phyloP scores from a whole-genome alignment of 1,140 invertebrate species.

The Drosophila simulans region DNA sequence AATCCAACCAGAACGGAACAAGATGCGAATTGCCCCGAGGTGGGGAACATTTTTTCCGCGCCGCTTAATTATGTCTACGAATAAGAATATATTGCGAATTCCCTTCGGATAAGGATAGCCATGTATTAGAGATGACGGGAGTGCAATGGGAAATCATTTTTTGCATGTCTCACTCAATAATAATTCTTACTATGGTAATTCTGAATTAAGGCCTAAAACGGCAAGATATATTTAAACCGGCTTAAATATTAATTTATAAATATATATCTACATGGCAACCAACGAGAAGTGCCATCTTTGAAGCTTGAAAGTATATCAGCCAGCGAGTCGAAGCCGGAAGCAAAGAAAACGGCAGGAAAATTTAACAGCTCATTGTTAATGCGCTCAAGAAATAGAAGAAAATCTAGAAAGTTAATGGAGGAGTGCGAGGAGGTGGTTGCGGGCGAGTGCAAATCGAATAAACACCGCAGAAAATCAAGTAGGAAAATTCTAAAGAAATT shows the following conservation, averaged over 20 bases:
- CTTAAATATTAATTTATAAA: background rate
- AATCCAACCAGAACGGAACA: constrained; percentile 42
- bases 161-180: too few relatives aligned
- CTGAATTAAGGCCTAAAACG: background rate
- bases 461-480: constrained; percentile 63
- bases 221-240: background rate
- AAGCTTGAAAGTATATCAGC: constrained; percentile 15
- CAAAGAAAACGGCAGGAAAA: constrained; percentile 73
- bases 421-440: background rate
- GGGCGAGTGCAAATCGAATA: constrained; percentile 64
- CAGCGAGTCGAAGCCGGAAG: constrained; percentile 57
- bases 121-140: constrained; percentile 16
- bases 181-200: too few relatives aligned
- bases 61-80: constrained; percentile 62
- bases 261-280: background rate
- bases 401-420: constrained; percentile 14
- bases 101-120: background rate
- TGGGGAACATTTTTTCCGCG: constrained; percentile 23
- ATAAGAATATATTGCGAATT: constrained; percentile 40
- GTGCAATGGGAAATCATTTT: background rate
- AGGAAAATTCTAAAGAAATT: constrained; percentile 49
- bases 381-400: constrained; percentile 16
- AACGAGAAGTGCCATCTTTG: constrained; percentile 1
- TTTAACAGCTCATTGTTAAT: constrained; percentile 73
- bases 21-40: constrained; percentile 34